Conservation (phyloP, 2,888 invertebrate species). For the Masnerella sp. region DNA sequence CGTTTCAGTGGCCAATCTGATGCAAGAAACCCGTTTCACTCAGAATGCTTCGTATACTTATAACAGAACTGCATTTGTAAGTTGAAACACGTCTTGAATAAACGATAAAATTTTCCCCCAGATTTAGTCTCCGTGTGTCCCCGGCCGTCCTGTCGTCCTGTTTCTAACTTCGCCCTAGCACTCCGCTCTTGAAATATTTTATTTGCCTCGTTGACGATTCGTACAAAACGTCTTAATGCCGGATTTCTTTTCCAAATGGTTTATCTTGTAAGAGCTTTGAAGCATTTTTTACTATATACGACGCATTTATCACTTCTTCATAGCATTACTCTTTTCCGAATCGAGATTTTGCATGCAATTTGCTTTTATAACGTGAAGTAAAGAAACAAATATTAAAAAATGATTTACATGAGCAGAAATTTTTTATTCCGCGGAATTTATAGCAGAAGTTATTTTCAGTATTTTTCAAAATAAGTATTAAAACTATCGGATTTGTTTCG, state of each 20-base stretch:
- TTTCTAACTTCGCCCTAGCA: conserved; percentile 16
- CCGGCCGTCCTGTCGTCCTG: conserved; percentile 29
- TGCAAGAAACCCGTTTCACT: conserved; percentile 35
- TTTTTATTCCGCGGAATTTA: too few species aligned
- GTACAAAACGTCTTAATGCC: conserved; percentile 27
- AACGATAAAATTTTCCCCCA: conserved; percentile 75
- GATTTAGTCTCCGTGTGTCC: conserved; percentile 52
- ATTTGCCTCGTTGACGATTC: conserved; percentile 41
- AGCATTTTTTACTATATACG: too few species aligned
- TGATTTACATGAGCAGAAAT: too few species aligned
- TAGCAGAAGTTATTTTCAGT: too few species aligned
- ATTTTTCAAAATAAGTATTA: too few species aligned
- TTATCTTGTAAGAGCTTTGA: too few species aligned
- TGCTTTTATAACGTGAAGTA: too few species aligned
- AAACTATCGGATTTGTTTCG: too few species aligned
- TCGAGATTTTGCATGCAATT: too few species aligned
- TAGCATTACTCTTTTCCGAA: too few species aligned
- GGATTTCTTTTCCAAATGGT: conserved; percentile 3
- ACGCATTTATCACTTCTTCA: too few species aligned
- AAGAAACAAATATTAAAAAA: too few species aligned
- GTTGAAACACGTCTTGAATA: conserved; percentile 75
- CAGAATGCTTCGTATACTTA: conserved; percentile 39
- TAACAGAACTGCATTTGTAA: conserved; percentile 64
- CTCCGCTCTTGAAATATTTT: conserved; percentile 39
- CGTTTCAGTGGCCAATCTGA: conserved; percentile 46